phyloP scores from a whole-genome alignment of 2,888 invertebrate genomes.

The Platycheirus rosarum region DNA sequence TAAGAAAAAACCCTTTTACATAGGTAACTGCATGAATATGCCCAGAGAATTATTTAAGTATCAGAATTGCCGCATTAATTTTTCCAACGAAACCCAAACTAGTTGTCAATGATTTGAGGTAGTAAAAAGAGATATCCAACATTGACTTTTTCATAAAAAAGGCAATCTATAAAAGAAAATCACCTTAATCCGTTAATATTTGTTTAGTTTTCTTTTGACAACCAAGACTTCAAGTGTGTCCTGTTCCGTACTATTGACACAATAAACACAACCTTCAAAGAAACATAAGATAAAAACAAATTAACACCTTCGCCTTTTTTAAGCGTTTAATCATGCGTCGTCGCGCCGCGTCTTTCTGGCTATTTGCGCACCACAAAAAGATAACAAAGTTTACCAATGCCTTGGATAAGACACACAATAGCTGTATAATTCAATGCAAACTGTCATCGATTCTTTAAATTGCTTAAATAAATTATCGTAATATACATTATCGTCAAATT shows the following conservation, averaged over 20 bases:
- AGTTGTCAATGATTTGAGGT: too few relatives aligned
- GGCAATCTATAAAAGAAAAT: too few relatives aligned
- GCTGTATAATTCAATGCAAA: slow-evolving; percentile 33
- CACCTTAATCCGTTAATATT: background rate
- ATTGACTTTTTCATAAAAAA: too few relatives aligned
- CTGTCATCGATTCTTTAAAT: slow-evolving; percentile 42
- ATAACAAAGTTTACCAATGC: slow-evolving; percentile 51
- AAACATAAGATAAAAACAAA: slow-evolving; percentile 13
- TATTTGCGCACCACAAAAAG: slow-evolving; percentile 31
- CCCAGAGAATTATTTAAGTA: too few relatives aligned
- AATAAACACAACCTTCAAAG: slow-evolving; percentile 42
- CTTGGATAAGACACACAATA: slow-evolving; percentile 33
- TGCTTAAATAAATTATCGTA: background rate
- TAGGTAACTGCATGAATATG: too few relatives aligned
- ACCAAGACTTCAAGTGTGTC: slow-evolving; percentile 26
- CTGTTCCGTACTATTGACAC: slow-evolving; percentile 40
- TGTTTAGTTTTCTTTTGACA: slow-evolving; percentile 5
- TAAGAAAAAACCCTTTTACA: too few relatives aligned
- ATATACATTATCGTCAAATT: too few relatives aligned
- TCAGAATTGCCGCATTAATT: too few relatives aligned
- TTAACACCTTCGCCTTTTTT: slow-evolving; percentile 71
- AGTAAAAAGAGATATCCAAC: too few relatives aligned
- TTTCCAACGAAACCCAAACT: too few relatives aligned
- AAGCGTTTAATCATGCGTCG: slow-evolving; percentile 28
- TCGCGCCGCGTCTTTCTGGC: slow-evolving; percentile 2